Percentiles rank a stretch among this genome's conserved stretches.
phyloP scores from a whole-genome alignment of 2,113 vertebrate species.

The Mus pahari region DNA sequence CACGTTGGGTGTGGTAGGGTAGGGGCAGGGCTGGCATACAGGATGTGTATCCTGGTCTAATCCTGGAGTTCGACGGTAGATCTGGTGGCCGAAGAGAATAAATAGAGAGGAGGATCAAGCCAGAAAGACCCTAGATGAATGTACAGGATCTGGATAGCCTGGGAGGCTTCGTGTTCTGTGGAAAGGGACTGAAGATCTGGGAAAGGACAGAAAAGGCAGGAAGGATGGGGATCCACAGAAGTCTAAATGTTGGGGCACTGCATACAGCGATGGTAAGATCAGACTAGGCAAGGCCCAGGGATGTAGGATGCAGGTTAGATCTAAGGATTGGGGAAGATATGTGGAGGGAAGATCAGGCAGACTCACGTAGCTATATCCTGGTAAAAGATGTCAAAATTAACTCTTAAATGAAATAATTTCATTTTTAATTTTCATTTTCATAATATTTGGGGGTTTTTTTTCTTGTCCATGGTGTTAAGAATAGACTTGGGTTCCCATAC shows the following conservation, averaged over 20 bases:
- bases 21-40: neutral
- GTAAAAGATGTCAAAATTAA: neutral
- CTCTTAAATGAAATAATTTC: neutral
- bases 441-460: neutral
- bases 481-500: neutral
- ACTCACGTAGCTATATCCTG: neutral
- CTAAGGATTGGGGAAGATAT: neutral
- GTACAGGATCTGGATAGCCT: neutral
- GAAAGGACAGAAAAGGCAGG: neutral
- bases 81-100: neutral
- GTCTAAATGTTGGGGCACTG: neutral
- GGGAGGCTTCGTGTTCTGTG: neutral
- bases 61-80: neutral
- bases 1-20: neutral
- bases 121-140: neutral
- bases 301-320: neutral
- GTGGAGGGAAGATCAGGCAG: neutral
- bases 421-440: neutral
- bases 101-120: neutral
- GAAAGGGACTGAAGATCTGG: neutral
- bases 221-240: neutral
- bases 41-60: neutral
- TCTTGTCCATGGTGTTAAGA: neutral
- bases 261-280: neutral
- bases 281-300: no score